Conservation (phyloP, 2,797 vertebrate genomes). For the Xiphophorus birchmanni region DNA sequence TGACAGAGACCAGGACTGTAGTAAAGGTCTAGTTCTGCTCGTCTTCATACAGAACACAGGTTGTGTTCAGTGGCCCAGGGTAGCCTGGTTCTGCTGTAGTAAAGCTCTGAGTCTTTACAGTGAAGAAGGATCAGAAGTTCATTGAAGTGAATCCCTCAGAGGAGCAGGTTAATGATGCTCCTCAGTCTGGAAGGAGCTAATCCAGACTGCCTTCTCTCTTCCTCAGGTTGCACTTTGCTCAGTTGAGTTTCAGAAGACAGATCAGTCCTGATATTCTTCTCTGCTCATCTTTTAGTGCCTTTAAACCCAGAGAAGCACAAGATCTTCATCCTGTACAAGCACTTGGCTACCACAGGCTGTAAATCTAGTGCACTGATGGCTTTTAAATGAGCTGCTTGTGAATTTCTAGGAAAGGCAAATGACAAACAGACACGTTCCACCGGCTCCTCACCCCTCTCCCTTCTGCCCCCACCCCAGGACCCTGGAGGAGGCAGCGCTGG, state of each 20-base stretch:
- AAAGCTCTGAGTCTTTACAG: neutral
- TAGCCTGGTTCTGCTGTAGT: neutral
- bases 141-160: neutral
- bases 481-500: slow-evolving; percentile 85
- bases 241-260: neutral
- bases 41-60: neutral
- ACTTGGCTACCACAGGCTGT: neutral
- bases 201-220: neutral
- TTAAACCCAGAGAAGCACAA: neutral
- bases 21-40: neutral
- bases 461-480: slow-evolving; percentile 70
- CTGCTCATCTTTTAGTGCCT: neutral
- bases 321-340: too few species aligned
- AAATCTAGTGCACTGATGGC: neutral
- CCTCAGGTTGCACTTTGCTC: neutral
- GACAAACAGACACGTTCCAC: slow-evolving; percentile 25
- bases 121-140: neutral
- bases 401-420: neutral
- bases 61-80: neutral
- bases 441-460: slow-evolving; percentile 21
- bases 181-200: neutral
- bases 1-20: neutral
- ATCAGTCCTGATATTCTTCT: slow-evolving; percentile 1
- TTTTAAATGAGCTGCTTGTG: neutral
- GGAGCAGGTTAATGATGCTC: neutral